These are phyloP conservation scores for Frankliniella intonsa DNA, from an alignment of 2,888 invertebrate genomes.

Conservation along the genomic window DNA sequence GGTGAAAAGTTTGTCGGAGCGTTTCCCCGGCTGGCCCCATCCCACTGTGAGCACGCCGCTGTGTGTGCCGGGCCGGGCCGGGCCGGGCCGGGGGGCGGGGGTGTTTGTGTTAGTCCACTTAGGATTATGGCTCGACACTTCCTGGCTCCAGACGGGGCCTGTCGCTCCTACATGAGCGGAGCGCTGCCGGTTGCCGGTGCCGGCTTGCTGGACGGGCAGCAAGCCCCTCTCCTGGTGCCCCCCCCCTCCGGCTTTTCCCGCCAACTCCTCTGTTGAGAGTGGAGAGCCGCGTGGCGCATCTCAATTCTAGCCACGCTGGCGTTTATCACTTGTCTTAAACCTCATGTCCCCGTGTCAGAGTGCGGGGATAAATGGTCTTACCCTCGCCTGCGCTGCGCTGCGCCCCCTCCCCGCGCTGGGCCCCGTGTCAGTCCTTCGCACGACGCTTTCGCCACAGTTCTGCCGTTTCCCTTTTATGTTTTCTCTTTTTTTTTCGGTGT, in stretches of 20 bases:
- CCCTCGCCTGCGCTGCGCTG: background rate
- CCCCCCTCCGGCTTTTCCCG: background rate
- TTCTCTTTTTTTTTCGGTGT: background rate
- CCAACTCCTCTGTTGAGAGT: background rate
- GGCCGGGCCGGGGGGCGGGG: no score
- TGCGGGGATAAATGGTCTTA: background rate
- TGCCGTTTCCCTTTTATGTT: background rate
- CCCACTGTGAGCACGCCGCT: no score
- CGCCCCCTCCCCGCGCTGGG: background rate
- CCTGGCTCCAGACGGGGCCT: no score
- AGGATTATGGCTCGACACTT: no score
- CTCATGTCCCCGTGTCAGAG: slow-evolving; percentile 19
- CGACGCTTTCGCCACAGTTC: background rate
- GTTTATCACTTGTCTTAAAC: slow-evolving; percentile 27
- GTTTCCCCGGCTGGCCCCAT: no score
- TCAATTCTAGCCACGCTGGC: slow-evolving; percentile 10
- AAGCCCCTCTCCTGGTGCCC: background rate
- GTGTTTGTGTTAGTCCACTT: no score
- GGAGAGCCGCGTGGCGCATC: background rate
- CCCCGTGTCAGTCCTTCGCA: background rate
- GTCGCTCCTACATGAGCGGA: no score
- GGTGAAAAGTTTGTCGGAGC: no score
- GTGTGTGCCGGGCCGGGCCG: no score
- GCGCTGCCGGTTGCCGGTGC: no score
- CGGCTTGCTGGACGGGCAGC: no score